Conservation (phyloP, 2,113 vertebrate genomes). For the Agapornis roseicollis region DNA sequence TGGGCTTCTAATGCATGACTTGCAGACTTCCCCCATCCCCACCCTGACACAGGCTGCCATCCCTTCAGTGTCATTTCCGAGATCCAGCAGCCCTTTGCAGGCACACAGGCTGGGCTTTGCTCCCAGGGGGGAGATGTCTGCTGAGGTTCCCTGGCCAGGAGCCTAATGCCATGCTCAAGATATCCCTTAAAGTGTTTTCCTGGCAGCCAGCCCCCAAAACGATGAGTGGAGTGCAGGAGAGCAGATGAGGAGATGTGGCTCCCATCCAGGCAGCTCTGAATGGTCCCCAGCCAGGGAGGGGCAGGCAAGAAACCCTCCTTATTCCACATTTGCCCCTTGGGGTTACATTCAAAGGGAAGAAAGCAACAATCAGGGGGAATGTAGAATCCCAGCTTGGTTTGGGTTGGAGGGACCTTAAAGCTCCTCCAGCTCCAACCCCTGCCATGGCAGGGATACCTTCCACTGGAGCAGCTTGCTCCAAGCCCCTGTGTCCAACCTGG, state of each 20-base stretch:
- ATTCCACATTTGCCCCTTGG: not conserved
- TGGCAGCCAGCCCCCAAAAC: not conserved
- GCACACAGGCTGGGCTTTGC: not conserved
- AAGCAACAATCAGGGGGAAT: not conserved
- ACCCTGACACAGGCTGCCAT: not conserved
- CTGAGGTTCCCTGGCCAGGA: not conserved
- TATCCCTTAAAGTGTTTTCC: not conserved
- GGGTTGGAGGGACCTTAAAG: not conserved
- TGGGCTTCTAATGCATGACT: not conserved
- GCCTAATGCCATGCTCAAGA: not conserved
- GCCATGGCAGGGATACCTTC: too few relatives aligned
- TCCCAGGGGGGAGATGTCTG: not conserved
- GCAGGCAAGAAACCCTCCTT: not conserved
- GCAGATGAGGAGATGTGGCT: not conserved
- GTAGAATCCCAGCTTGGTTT: not conserved
- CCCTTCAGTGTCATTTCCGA: fast-evolving
- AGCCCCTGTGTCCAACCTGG: too few relatives aligned
- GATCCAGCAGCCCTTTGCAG: not conserved
- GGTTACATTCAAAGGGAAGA: not conserved
- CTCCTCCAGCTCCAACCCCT: not conserved
- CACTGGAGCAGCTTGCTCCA: too few relatives aligned
- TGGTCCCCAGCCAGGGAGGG: not conserved
- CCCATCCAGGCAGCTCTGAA: not conserved
- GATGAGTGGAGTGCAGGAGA: not conserved
- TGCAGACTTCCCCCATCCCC: not conserved